phyloP scores from a whole-genome alignment of 2,888 invertebrate species.

The Agrilus mali region DNA sequence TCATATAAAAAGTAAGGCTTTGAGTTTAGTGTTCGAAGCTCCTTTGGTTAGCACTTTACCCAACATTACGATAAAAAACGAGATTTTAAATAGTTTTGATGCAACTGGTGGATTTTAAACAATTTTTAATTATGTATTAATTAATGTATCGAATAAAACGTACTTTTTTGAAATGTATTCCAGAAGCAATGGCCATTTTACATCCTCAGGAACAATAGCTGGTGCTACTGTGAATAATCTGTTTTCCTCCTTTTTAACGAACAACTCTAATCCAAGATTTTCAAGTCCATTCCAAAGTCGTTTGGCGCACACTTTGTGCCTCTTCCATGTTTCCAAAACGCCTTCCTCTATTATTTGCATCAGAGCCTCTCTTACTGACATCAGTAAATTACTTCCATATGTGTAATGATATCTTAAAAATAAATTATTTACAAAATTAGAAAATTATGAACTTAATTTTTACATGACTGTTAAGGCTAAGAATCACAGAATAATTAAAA shows the following conservation, averaged over 20 bases:
- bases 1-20: too few relatives aligned
- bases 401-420: slow-evolving; percentile 68
- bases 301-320: slow-evolving; percentile 50
- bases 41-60: too few relatives aligned
- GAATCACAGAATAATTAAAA: too few relatives aligned
- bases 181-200: slow-evolving; percentile 40
- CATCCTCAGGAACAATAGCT: slow-evolving; percentile 45
- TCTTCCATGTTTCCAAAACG: slow-evolving; percentile 48
- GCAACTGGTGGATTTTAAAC: too few relatives aligned
- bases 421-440: background rate
- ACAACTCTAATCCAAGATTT: slow-evolving; percentile 50
- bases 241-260: slow-evolving; percentile 50
- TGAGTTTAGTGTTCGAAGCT: too few relatives aligned
- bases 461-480: background rate
- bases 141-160: background rate
- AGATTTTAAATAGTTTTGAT: too few relatives aligned
- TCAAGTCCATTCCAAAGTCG: slow-evolving; percentile 52
- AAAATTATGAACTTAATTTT: background rate
- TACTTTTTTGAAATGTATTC: slow-evolving; percentile 15
- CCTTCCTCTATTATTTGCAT: slow-evolving; percentile 57
- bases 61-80: too few relatives aligned
- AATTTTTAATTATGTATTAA: background rate
- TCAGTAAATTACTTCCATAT: slow-evolving; percentile 57
- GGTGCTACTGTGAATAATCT: slow-evolving; percentile 53
- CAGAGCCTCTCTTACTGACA: slow-evolving; percentile 64